Percentiles rank a stretch among this genome's conserved stretches.
Evolutionary conservation across 2,113 vertebrate species (phyloP).

Genomic region (Cochlearius cochlearius): DNA sequence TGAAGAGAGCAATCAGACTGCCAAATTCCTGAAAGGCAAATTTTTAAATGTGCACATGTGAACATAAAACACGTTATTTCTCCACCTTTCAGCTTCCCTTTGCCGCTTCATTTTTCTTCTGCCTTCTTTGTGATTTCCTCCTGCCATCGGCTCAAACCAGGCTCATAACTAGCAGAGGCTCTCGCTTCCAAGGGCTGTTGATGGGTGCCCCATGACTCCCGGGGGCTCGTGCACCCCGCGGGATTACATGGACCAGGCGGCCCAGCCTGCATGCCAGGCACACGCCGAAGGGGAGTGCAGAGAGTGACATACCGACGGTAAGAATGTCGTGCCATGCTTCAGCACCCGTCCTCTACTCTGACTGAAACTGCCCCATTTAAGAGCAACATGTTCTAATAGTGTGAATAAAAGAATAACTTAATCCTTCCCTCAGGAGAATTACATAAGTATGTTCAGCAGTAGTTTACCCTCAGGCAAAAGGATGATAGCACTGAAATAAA

Average conservation of each 20-base stretch:
- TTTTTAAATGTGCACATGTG: neutral
- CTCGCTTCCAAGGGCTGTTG: neutral
- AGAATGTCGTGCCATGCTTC: neutral
- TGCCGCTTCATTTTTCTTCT: neutral
- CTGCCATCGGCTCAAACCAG: neutral
- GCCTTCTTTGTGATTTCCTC: neutral
- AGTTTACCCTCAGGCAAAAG: neutral
- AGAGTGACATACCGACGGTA: rapidly evolving
- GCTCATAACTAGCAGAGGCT: neutral
- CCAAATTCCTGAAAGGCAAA: neutral
- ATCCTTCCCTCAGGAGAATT: neutral
- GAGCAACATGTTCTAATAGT: neutral
- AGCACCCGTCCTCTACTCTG: neutral
- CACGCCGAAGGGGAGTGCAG: rapidly evolving
- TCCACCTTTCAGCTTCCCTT: neutral
- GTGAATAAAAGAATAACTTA: neutral
- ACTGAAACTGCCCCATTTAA: neutral
- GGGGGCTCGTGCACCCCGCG: rapidly evolving
- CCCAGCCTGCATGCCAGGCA: neutral
- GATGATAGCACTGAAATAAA: neutral
- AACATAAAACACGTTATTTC: neutral
- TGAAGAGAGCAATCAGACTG: neutral
- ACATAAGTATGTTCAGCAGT: neutral
- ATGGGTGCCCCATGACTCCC: neutral
- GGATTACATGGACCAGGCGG: rapidly evolving